A percentile compares a stretch with the other conserved stretches of the same genome.
Evolutionary conservation across 2,888 invertebrate species (phyloP).

Genomic region (Coecobrya sp.): DNA sequence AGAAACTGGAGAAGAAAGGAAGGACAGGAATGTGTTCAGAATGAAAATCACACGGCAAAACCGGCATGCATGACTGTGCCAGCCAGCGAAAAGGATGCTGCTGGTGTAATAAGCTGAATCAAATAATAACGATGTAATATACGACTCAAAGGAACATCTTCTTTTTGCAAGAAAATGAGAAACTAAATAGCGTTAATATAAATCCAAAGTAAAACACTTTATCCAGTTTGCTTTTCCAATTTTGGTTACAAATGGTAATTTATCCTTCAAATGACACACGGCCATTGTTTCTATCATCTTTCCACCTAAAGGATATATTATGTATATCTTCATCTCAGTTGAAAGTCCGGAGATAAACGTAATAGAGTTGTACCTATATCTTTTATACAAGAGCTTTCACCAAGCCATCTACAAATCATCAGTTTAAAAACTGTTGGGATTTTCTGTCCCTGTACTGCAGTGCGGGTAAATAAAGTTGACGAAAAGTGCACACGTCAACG

Average conservation of each 20-base stretch:
- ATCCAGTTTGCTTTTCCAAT: constrained; percentile 19
- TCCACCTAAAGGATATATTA: too few species aligned
- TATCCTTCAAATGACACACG: constrained; percentile 16
- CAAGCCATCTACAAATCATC: too few species aligned
- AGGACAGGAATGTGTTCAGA: constrained; percentile 25
- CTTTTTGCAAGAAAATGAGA: not conserved
- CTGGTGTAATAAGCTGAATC: constrained; percentile 39
- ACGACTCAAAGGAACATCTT: constrained; percentile 19
- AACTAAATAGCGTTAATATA: constrained; percentile 33
- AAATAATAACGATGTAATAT: constrained; percentile 55
- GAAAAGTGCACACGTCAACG: too few species aligned
- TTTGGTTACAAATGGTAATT: constrained; percentile 18
- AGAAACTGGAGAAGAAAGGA: not conserved
- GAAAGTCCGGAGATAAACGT: too few species aligned
- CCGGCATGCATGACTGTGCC: constrained; percentile 25
- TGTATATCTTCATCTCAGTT: too few species aligned
- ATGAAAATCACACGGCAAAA: constrained; percentile 53
- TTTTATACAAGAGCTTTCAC: too few species aligned
- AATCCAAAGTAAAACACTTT: constrained; percentile 5
- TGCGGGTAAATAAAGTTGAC: too few species aligned
- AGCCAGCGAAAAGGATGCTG: too few species aligned
- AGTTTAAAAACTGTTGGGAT: too few species aligned
- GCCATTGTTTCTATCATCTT: too few species aligned
- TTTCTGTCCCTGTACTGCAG: too few species aligned
- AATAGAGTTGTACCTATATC: too few species aligned